These are phyloP conservation scores for Epiblema foenella DNA, from an alignment of 2,888 invertebrate genomes.

Conservation along the genomic window DNA sequence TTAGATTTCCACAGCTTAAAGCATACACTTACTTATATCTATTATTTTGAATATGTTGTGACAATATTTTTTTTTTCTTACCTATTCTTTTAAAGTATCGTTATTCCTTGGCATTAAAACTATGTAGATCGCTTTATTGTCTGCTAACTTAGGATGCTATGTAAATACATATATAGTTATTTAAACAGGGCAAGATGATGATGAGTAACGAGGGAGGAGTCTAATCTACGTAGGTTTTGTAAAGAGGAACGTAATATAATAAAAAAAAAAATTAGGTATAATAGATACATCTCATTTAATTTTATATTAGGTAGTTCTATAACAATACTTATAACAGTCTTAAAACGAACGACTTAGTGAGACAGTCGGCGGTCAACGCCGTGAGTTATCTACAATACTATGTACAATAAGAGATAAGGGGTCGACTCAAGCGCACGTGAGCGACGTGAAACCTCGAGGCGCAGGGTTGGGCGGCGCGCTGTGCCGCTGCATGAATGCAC, in stretches of 20 bases:
- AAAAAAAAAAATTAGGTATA: conserved; percentile 53
- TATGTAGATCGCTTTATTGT: no score
- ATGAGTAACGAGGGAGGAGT: no score
- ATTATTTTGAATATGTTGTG: no score
- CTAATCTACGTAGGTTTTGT: no score
- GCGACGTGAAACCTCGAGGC: conserved; percentile 73
- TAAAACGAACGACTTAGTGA: conserved; percentile 82
- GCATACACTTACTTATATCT: no score
- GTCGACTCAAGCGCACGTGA: conserved; percentile 70
- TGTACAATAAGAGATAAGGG: conserved; percentile 60
- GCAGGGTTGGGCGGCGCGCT: conserved; percentile 70
- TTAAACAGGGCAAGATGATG: not conserved
- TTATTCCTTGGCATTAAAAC: no score
- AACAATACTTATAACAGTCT: conserved; percentile 85
- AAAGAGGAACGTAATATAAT: not conserved
- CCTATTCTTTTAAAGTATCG: no score
- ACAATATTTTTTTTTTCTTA: no score
- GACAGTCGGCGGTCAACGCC: conserved; percentile 75
- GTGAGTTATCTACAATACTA: conserved; percentile 71
- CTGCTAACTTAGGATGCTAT: no score
- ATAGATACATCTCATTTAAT: conserved; percentile 69
- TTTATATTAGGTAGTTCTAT: conserved; percentile 81
- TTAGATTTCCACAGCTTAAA: not conserved
- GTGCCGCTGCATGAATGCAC: conserved; percentile 64
- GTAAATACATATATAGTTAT: no score